Evolutionary conservation across 30 jellyfish, hydroid and myxozoan species (phyloP).

Genomic region (Turritopsis dohrnii): DNA sequence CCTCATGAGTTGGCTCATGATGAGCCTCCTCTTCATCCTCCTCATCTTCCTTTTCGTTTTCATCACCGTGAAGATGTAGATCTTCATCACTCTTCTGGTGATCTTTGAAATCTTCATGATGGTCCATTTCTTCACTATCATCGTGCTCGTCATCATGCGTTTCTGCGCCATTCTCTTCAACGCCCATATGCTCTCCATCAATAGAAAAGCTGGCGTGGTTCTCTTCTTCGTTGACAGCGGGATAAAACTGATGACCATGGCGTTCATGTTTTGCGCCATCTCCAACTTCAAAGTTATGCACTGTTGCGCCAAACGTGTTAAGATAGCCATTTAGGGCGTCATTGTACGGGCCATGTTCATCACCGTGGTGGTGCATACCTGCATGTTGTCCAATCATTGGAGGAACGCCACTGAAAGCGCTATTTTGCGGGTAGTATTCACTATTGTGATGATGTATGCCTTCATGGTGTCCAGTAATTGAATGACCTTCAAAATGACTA

Average conservation of each 20-base stretch:
- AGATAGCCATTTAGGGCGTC: background rate
- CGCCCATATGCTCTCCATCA: slow-evolving; percentile 32
- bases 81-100: slow-evolving; percentile 14
- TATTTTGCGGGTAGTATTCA: background rate
- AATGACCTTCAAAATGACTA: background rate
- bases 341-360: background rate
- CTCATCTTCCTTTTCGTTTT: slow-evolving; percentile 34
- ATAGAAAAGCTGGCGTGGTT: slow-evolving; percentile 15
- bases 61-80: slow-evolving; percentile 31
- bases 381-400: background rate
- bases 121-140: slow-evolving; percentile 10
- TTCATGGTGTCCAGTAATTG: background rate
- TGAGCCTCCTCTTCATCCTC: slow-evolving; percentile 30
- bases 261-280: slow-evolving; percentile 26
- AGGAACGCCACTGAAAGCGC: background rate
- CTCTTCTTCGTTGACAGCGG: background rate
- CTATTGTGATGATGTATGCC: background rate
- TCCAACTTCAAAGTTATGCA: slow-evolving; percentile 40
- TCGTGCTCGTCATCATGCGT: slow-evolving; percentile 30
- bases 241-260: background rate
- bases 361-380: slow-evolving; percentile 4
- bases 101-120: background rate
- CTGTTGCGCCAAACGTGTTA: slow-evolving; percentile 14
- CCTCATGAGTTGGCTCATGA: slow-evolving; percentile 14
- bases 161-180: slow-evolving; percentile 35